Evolutionary conservation across 2,113 vertebrate genomes (phyloP).

Genomic region (Elephantulus edwardii): DNA sequence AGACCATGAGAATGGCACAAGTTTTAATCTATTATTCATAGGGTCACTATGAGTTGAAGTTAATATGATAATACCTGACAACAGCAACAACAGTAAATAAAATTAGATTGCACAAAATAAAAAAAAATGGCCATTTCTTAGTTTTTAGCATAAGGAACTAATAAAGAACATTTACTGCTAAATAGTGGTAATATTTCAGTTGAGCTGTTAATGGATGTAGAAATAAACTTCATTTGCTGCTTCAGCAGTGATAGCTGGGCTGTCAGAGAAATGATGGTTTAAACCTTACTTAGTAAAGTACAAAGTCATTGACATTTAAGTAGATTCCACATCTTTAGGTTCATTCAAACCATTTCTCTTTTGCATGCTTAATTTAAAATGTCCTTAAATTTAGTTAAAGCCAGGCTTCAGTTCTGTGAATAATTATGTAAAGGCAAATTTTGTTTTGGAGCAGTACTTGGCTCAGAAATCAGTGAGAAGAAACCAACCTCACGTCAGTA

Average conservation of each 20-base stretch:
- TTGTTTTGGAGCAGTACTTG: not conserved
- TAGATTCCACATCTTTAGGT: not conserved
- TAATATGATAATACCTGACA: too few relatives aligned
- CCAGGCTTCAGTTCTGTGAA: not conserved
- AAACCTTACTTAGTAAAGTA: constrained; percentile 32
- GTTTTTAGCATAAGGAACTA: constrained; percentile 19
- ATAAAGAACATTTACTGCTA: not conserved
- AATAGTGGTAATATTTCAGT: not conserved
- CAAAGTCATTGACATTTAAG: not conserved
- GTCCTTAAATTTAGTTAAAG: not conserved
- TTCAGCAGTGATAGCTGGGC: constrained; percentile 27
- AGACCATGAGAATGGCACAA: too few relatives aligned
- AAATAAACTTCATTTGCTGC: constrained; percentile 17
- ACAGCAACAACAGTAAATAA: too few relatives aligned
- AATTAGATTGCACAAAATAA: too few relatives aligned
- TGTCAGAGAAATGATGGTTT: not conserved
- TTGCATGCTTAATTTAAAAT: constrained; percentile 32
- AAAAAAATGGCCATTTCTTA: constrained; percentile 28
- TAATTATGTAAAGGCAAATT: constrained; percentile 15
- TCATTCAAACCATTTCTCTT: constrained; percentile 38
- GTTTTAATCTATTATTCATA: too few relatives aligned
- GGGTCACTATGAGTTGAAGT: too few relatives aligned
- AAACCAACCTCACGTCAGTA: constrained; percentile 17
- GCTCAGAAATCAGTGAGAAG: not conserved
- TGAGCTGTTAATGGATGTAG: not conserved